These are phyloP conservation scores for Pseudotriccus pelzelni DNA, from an alignment of 2,797 vertebrate genomes.

Conservation along the genomic window DNA sequence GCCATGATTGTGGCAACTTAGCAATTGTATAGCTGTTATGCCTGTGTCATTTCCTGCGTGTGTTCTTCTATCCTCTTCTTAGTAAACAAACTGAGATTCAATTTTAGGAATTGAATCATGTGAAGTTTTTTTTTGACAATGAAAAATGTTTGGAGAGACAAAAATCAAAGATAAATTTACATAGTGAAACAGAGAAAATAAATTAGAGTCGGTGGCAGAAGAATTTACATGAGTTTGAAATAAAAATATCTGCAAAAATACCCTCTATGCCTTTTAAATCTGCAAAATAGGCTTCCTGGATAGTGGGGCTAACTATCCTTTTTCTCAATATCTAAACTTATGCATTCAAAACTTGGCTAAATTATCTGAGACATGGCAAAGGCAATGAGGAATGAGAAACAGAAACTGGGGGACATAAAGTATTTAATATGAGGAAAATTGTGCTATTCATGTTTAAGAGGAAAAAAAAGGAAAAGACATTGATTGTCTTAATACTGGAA, in stretches of 20 bases:
- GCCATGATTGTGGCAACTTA: background rate
- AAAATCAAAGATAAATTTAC: background rate
- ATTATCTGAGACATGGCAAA: background rate
- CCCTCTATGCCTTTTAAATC: background rate
- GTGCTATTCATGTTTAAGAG: background rate
- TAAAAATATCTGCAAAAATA: background rate
- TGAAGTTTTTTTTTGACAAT: background rate
- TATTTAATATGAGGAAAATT: background rate
- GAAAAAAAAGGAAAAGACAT: background rate
- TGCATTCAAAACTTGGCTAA: background rate
- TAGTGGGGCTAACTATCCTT: background rate
- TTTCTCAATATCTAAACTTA: background rate
- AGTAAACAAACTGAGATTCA: background rate
- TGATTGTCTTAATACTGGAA: background rate
- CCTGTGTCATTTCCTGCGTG: background rate
- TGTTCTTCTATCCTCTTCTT: background rate
- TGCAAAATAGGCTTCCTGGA: background rate
- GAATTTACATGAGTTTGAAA: background rate
- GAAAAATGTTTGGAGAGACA: background rate
- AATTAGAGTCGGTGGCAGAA: background rate
- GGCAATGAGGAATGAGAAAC: background rate
- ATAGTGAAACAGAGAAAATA: background rate
- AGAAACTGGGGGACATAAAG: background rate
- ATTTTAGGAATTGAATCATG: background rate
- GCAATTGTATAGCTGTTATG: background rate